phyloP scores from a whole-genome alignment of 2,888 invertebrate genomes.

The Monochamus alternatus region DNA sequence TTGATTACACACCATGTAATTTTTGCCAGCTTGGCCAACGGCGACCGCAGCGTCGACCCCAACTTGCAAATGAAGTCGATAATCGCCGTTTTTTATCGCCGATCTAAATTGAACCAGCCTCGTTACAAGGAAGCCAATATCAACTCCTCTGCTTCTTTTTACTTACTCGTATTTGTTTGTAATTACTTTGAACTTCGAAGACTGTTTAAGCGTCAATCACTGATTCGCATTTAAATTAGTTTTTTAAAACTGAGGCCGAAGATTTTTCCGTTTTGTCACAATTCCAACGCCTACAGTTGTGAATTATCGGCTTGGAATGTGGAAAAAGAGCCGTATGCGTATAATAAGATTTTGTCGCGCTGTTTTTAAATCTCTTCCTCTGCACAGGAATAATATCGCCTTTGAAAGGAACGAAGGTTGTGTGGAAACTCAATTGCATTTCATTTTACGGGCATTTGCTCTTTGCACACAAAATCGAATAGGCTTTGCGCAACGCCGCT shows the following conservation, averaged over 20 bases:
- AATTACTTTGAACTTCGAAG: not conserved
- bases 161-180: constrained; percentile 5
- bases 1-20: constrained; percentile 5
- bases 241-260: no score
- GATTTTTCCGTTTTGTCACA: no score
- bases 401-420: not conserved
- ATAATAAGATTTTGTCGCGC: not conserved
- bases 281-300: no score
- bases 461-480: constrained; percentile 4
- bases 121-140: constrained; percentile 18
- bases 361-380: constrained; percentile 12
- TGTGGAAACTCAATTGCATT: not conserved
- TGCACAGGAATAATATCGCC: not conserved
- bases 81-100: constrained; percentile 27
- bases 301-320: no score
- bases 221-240: no score
- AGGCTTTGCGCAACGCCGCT: not conserved
- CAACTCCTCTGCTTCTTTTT: constrained; percentile 18
- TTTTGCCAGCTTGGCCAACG: constrained; percentile 5
- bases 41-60: not conserved
- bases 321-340: no score
- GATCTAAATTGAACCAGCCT: constrained; percentile 29
- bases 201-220: no score
- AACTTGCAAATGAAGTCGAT: constrained; percentile 27
- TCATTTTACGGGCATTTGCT: not conserved